A percentile compares a stretch with the other conserved stretches of the same genome.
Evolutionary conservation across 92 coral and sea anemone genomes (phyloP).

Genomic region (Diadumene lineata): DNA sequence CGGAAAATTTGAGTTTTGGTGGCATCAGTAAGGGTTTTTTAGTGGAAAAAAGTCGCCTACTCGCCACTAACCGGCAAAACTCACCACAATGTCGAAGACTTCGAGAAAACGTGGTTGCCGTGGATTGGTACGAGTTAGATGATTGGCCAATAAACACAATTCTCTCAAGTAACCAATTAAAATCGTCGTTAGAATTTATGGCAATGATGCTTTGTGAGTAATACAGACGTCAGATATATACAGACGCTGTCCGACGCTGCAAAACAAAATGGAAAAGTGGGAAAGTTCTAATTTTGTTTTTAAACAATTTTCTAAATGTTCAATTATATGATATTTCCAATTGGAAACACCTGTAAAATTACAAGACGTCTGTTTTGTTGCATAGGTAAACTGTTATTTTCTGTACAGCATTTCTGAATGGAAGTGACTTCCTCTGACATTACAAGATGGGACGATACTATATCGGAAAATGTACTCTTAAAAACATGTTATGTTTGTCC

Average conservation of each 20-base stretch:
- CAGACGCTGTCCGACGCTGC: too few relatives aligned
- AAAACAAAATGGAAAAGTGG: background rate
- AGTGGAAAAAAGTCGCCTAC: conserved; percentile 41
- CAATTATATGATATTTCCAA: background rate
- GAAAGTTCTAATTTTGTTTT: background rate
- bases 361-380: background rate
- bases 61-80: conserved; percentile 37
- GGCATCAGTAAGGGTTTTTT: conserved; percentile 60
- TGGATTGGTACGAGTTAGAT: conserved; percentile 13
- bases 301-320: too few relatives aligned
- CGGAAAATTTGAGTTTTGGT: conserved; percentile 92
- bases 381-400: background rate
- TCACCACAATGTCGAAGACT: conserved; percentile 35
- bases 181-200: background rate
- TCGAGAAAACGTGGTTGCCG: conserved; percentile 55
- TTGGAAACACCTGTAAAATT: background rate
- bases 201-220: conserved; percentile 20
- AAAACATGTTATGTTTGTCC: background rate
- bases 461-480: background rate
- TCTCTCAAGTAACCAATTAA: conserved; percentile 8
- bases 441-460: background rate
- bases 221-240: too few relatives aligned
- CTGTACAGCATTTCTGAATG: too few relatives aligned
- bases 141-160: conserved; percentile 31
- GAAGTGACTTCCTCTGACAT: background rate